phyloP scores from a whole-genome alignment of 2,797 vertebrate genomes.

The Halcyon leucocephala region DNA sequence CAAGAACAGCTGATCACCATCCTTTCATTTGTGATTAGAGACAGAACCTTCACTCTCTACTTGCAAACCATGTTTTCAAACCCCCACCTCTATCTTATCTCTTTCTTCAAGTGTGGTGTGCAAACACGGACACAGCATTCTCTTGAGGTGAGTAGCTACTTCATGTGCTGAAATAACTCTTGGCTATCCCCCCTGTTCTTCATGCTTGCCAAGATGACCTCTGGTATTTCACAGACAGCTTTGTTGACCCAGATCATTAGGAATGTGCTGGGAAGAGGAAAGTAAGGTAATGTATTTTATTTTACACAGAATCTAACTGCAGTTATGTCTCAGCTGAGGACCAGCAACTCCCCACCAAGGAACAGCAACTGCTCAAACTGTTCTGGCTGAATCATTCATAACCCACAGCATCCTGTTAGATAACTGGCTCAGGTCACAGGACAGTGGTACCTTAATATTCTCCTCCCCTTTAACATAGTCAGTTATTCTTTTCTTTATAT shows the following conservation, averaged over 20 bases:
- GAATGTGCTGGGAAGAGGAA: background rate
- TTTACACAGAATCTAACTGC: background rate
- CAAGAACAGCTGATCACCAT: background rate
- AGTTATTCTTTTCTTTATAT: background rate
- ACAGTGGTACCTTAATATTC: background rate
- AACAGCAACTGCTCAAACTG: background rate
- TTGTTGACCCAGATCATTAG: background rate
- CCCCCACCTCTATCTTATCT: background rate
- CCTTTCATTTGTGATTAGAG: background rate
- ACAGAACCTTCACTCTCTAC: background rate
- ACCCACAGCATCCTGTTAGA: background rate
- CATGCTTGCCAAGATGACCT: background rate
- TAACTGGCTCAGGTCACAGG: background rate
- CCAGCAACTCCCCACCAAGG: background rate
- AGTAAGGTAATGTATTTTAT: background rate
- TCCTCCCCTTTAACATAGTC: background rate
- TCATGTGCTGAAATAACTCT: background rate
- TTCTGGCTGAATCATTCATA: background rate
- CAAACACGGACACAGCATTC: background rate
- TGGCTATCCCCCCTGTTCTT: background rate
- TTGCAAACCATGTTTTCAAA: background rate
- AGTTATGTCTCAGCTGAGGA: background rate
- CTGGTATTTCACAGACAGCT: background rate
- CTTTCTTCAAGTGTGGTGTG: background rate
- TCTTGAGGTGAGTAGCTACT: background rate